Conservation (phyloP, 2,888 invertebrate species). For the Zygothrica quintamaculata region DNA sequence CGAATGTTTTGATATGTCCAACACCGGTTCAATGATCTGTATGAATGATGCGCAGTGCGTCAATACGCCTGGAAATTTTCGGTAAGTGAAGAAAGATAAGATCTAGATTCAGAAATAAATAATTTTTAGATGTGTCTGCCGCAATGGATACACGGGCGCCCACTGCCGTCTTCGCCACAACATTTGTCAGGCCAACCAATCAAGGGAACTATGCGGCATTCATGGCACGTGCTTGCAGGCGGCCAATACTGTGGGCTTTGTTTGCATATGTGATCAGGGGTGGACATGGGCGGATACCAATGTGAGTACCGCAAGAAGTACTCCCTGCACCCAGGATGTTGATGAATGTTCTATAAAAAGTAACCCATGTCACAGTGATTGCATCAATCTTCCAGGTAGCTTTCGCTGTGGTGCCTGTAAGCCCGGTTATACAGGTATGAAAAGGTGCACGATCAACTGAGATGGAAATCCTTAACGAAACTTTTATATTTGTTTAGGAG, state of each 20-base stretch:
- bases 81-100: conserved; percentile 85
- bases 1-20: conserved; percentile 91
- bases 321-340: conserved; percentile 92
- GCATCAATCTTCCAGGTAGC: conserved; percentile 95
- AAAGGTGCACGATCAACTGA: background rate
- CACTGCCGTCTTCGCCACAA: conserved; percentile 91
- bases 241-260: conserved; percentile 87
- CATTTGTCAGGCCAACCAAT: conserved; percentile 89
- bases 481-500: conserved; percentile 84
- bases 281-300: conserved; percentile 90
- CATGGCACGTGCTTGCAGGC: conserved; percentile 93
- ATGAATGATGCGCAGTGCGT: conserved; percentile 94
- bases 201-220: conserved; percentile 93
- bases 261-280: conserved; percentile 93
- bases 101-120: background rate
- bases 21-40: conserved; percentile 93
- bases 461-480: background rate
- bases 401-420: conserved; percentile 96
- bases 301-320: conserved; percentile 85
- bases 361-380: conserved; percentile 92
- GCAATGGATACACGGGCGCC: conserved; percentile 90
- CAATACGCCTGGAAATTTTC: conserved; percentile 92
- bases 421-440: conserved; percentile 89
- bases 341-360: conserved; percentile 91
- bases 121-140: conserved; percentile 89